Percentiles rank a stretch among this genome's conserved stretches.
Conservation (phyloP, 1,140 invertebrate genomes). For the Physella acuta region DNA sequence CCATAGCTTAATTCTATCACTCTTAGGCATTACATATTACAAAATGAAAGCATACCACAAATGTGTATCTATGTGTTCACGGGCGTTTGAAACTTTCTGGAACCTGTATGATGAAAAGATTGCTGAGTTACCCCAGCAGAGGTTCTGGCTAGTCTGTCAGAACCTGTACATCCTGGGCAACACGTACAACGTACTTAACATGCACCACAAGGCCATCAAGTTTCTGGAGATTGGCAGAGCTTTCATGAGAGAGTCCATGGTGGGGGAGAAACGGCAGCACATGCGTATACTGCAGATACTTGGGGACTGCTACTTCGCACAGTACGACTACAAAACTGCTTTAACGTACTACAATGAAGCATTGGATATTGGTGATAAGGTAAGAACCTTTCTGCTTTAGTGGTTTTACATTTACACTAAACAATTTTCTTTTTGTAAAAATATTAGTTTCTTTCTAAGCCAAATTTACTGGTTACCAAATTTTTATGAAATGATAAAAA, state of each 20-base stretch:
- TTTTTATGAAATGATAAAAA: too few species aligned
- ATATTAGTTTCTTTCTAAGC: too few species aligned
- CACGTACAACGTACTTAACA: constrained; percentile 51
- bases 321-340: constrained; percentile 55
- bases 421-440: too few species aligned
- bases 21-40: constrained; percentile 53
- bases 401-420: too few species aligned
- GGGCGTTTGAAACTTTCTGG: constrained; percentile 53
- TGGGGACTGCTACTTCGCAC: constrained; percentile 54
- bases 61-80: constrained; percentile 53
- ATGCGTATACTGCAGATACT: constrained; percentile 54
- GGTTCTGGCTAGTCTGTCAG: constrained; percentile 55
- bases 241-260: constrained; percentile 44
- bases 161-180: constrained; percentile 55
- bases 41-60: constrained; percentile 56
- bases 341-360: constrained; percentile 53
- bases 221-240: constrained; percentile 49
- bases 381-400: too few species aligned
- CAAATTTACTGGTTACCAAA: too few species aligned
- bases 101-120: constrained; percentile 47
- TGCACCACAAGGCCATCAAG: constrained; percentile 53
- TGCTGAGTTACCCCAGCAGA: constrained; percentile 43
- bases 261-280: constrained; percentile 46
- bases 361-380: constrained; percentile 46
- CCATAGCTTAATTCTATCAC: constrained; percentile 48